These are phyloP conservation scores for Erebia ligea DNA, from an alignment of 2,888 invertebrate species.

Conservation along the genomic window DNA sequence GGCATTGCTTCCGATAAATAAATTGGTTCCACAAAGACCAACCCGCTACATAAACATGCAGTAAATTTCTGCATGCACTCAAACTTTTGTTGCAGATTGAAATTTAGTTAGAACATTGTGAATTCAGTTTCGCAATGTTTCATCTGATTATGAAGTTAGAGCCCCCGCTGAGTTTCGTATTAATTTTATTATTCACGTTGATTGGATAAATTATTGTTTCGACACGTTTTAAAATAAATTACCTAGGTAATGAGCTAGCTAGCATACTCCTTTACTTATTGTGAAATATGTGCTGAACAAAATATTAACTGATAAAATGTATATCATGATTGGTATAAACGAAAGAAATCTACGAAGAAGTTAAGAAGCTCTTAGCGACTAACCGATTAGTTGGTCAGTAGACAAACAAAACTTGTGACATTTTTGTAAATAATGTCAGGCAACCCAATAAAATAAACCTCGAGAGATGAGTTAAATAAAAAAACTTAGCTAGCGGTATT, in stretches of 20 bases:
- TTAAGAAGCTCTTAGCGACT: no score
- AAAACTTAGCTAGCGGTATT: no score
- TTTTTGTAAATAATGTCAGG: no score
- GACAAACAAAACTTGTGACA: no score
- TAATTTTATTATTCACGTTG: slow-evolving; percentile 1
- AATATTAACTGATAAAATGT: no score
- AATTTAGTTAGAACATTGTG: slow-evolving; percentile 40
- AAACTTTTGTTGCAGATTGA: slow-evolving; percentile 43
- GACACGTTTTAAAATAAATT: not conserved
- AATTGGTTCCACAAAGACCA: not conserved
- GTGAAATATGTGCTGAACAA: no score
- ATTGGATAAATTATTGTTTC: slow-evolving; percentile 15
- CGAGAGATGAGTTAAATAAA: no score
- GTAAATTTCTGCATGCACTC: slow-evolving; percentile 46
- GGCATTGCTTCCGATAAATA: not conserved
- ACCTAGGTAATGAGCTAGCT: not conserved
- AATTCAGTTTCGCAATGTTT: slow-evolving; percentile 39
- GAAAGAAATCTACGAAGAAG: no score
- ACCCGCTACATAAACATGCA: slow-evolving; percentile 20
- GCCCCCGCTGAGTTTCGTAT: slow-evolving; percentile 3
- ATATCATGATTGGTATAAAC: no score
- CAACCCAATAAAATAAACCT: no score
- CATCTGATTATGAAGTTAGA: slow-evolving; percentile 40
- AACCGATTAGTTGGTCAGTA: no score
- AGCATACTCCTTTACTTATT: no score